phyloP scores from a whole-genome alignment of 1,140 invertebrate genomes.

The Plutomurus gul region DNA sequence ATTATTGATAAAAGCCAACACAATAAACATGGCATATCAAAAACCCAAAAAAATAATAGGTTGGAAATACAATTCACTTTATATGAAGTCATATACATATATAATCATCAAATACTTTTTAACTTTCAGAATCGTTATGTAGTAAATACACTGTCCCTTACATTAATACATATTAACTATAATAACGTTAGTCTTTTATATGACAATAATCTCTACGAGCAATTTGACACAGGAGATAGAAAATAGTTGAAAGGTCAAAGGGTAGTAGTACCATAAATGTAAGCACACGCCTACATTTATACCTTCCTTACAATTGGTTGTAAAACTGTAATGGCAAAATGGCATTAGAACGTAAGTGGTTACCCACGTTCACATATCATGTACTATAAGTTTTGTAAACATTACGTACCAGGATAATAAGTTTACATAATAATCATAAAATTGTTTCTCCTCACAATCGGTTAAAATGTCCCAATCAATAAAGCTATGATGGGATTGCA shows the following conservation, averaged over 20 bases:
- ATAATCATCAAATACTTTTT: background rate
- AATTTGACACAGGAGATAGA: conserved; percentile 27
- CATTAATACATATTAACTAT: background rate
- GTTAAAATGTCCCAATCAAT: background rate
- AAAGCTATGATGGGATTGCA: too few relatives aligned
- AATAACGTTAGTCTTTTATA: conserved; percentile 3
- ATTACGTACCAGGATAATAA: too few relatives aligned
- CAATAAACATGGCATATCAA: conserved; percentile 18
- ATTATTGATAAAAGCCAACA: conserved; percentile 24
- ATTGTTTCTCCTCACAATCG: too few relatives aligned
- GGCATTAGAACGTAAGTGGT: conserved; percentile 6
- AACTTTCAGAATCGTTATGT: background rate
- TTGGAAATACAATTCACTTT: background rate
- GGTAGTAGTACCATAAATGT: conserved; percentile 23
- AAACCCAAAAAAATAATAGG: conserved; percentile 23
- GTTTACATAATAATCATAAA: too few relatives aligned
- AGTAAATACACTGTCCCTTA: background rate
- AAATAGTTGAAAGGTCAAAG: conserved; percentile 29
- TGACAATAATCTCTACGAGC: conserved; percentile 22
- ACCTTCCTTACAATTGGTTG: background rate
- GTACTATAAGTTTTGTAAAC: background rate
- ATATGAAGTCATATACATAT: background rate
- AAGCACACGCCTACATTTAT: conserved; percentile 3
- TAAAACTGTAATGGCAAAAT: conserved; percentile 30
- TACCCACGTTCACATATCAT: background rate